Base-by-base conservation (phyloP, 1,140 invertebrate species). In the Heliconius congener region DNA sequence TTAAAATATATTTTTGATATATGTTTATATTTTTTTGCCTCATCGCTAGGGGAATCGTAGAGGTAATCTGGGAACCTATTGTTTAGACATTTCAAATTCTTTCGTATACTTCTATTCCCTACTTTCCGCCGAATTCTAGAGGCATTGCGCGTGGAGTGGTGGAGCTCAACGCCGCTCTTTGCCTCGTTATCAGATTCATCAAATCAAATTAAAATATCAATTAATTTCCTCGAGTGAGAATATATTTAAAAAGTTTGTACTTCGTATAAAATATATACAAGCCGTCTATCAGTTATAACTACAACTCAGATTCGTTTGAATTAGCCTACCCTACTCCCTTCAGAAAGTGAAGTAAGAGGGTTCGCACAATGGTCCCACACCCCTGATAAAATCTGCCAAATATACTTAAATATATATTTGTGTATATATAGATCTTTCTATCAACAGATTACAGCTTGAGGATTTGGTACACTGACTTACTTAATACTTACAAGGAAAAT, bases 281-380 rank as follows among this genome's bases (percentile, higher is more conserved):
- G 5, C 70, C 34, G 27, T 8, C 23, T 70, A 55, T 71, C 37
- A 71, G 13, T 37, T 16, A 72, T 72, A 72, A 73, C 57, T 66
- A 37, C 23, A 19, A 71, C 39, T 72, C 71, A 76, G 73, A 80
- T 80, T 73, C 73, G 76, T 82, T 82, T 77, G 78, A 77, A 37
- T 55, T 66, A 66, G 19, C 72, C 50, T 74, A 66, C 75, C 46
- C 76, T 42, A 39, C 78, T 39, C 79, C 82, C 81, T 81, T 81
- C 78, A 55, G 73, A 84, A 84, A 85, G 85, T 81, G 79, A 82
- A 81, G 77, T 85, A 88, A 88, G 91, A 91, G 91, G 91, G 91
- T 90, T 86, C 86, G 78, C 81, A 93, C 91, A 93, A 93, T 90
- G 82, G 88, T 86, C 85, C 90, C 84, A 83, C 76, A 87, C 89